A percentile compares a stretch with the other conserved stretches of the same genome.
These are phyloP conservation scores for Mantis religiosa DNA, from an alignment of 2,888 invertebrate species.

Conservation along the genomic window DNA sequence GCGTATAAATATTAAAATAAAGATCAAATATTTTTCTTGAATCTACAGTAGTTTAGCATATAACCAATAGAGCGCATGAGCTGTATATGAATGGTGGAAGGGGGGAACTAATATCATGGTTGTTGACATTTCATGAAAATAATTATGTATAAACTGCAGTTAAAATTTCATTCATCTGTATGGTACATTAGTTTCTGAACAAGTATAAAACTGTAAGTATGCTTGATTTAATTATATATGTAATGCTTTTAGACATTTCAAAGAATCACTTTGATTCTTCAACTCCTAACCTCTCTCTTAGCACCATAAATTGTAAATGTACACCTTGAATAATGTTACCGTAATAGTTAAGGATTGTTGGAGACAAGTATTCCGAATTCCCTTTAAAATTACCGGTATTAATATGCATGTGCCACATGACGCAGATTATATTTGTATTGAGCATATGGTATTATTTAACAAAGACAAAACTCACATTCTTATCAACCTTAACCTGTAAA, in stretches of 20 bases:
- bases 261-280: not conserved
- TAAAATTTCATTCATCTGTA: not conserved
- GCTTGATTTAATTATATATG: not conserved
- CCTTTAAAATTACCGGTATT: no score
- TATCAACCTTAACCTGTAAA: no score
- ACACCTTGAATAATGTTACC: no score
- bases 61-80: not conserved
- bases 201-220: not conserved
- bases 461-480: no score
- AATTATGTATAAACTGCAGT: not conserved
- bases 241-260: not conserved
- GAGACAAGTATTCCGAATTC: no score
- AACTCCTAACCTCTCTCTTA: not conserved
- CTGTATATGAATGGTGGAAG: not conserved
- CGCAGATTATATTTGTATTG: no score
- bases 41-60: not conserved
- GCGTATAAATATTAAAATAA: no score
- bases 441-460: no score
- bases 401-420: no score
- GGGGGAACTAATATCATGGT: not conserved
- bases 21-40: not conserved
- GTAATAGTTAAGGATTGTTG: no score
- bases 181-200: not conserved
- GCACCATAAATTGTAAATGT: not conserved
- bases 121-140: not conserved